A percentile compares a stretch with the other conserved stretches of the same genome.
phyloP scores from a whole-genome alignment of 2,888 invertebrate species.

The Hermaeophaga mercurialis region DNA sequence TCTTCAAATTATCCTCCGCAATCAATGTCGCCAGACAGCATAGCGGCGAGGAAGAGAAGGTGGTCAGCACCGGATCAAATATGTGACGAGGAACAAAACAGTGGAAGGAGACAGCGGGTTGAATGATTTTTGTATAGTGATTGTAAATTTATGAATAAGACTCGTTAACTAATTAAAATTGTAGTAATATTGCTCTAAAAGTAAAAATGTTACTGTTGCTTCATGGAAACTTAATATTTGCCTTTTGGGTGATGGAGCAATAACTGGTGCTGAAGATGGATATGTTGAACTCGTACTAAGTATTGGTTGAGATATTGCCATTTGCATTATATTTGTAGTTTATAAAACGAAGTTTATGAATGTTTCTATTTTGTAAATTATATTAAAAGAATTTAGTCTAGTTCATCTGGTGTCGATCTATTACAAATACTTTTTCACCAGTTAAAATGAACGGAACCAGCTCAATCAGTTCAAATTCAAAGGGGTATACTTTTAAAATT shows the following conservation, averaged over 20 bases:
- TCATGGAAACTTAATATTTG: conserved; percentile 36
- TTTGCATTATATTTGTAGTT: no score
- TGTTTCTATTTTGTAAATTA: no score
- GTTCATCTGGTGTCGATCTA: no score
- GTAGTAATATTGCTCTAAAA: conserved; percentile 38
- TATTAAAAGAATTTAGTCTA: no score
- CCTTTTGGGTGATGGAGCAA: conserved; percentile 20
- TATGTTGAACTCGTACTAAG: neutral
- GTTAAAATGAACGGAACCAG: no score
- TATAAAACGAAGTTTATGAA: no score
- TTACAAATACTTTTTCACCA: no score
- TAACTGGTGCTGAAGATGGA: neutral
- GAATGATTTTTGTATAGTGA: conserved; percentile 32
- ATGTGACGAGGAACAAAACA: conserved; percentile 52
- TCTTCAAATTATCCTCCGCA: conserved; percentile 37
- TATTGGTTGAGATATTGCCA: no score
- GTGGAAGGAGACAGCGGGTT: conserved; percentile 24
- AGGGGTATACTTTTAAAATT: no score
- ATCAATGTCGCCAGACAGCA: conserved; percentile 37
- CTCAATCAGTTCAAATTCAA: no score
- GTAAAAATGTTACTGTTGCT: conserved; percentile 39
- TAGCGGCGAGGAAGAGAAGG: conserved; percentile 52
- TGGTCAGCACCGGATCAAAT: conserved; percentile 62
- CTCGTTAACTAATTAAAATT: conserved; percentile 36
- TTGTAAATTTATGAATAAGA: conserved; percentile 34